These are phyloP conservation scores for Erebia palarica DNA, from an alignment of 2,888 invertebrate genomes.

Conservation along the genomic window DNA sequence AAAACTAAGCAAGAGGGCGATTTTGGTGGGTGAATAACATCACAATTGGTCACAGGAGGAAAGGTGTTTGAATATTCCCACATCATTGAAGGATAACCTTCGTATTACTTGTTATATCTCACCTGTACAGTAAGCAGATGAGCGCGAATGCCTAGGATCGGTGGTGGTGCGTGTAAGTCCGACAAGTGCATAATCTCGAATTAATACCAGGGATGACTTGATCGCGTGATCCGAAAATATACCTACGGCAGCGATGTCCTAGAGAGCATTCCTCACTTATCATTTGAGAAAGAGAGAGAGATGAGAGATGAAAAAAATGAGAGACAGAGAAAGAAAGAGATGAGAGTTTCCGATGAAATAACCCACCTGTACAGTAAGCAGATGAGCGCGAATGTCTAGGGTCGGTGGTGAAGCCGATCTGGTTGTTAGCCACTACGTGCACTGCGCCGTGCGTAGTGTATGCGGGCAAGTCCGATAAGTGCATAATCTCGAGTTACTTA, in stretches of 20 bases:
- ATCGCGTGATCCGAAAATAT: too few relatives aligned
- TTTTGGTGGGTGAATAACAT: too few relatives aligned
- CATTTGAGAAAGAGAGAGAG: too few relatives aligned
- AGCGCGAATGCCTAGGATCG: constrained; percentile 92
- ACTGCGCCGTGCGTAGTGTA: constrained; percentile 97
- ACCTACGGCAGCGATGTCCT: too few relatives aligned
- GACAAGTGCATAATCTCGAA: constrained; percentile 98
- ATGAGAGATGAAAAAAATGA: too few relatives aligned
- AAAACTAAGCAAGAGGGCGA: too few relatives aligned
- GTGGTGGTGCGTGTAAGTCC: constrained; percentile 96
- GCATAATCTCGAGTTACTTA: constrained; percentile 97
- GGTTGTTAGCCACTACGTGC: constrained; percentile 97
- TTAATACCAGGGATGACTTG: constrained; percentile 82
- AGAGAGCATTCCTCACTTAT: too few relatives aligned
- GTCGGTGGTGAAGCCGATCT: constrained; percentile 98
- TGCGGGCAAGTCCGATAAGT: constrained; percentile 95
- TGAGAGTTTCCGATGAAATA: background rate
- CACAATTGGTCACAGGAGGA: too few relatives aligned
- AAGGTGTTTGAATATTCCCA: too few relatives aligned
- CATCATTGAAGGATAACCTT: too few relatives aligned
- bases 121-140: constrained; percentile 95
- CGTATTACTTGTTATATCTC: constrained; percentile 34
- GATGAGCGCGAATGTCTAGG: constrained; percentile 93
- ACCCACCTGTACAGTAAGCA: constrained; percentile 92
- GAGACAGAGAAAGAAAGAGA: too few relatives aligned